Evolutionary conservation across 2,888 invertebrate species (phyloP), one percentile per base, ranked within the genome.

Genomic region (Archips xylosteana): DNA sequence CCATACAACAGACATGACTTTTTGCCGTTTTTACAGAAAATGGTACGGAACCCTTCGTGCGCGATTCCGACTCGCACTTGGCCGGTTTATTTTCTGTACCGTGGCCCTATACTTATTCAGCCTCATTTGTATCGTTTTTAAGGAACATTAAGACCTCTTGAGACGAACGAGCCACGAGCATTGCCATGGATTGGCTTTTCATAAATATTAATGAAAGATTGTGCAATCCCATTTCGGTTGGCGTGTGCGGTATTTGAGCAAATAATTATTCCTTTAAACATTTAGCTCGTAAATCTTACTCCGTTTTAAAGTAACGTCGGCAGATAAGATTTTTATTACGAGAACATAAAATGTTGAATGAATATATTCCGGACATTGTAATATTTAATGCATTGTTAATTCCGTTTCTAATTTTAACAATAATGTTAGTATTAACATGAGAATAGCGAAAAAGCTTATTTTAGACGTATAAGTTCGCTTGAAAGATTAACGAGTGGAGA

Each of bases 241-340:
- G 71, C 75, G 75, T 78, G 75, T 76, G 45, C 75, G 79, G 77
- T 80, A 80, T 84, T 84, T 79, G 74, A 79, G 75, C 74, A 75
- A 82, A 82, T 82, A 83, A 80, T 81, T 79, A 79, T 78, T 78
- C 78, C 75, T 76, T 79, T 76, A 77, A 75, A 71, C 69, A 75
- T 73, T 75, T 76, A 62, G 79, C 75, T 78, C 78, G 80, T 85
- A 85, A 86, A 84, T 84, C 83, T 82, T 80, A 69, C 62, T 61
- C 75, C 75, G 71, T 76, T 76, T 81, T 76, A 75, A 76, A 76
- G 82, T 83, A 86, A 23, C 68, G 85, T 78, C 78, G 54, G 81
- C 81, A 83, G 62, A 67, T 64, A 70, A 76, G 59, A 60, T 47
- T 71, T 57, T 74, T 72, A 69, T 69, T 60, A 42, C n/a, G 49